Base-by-base conservation (phyloP, 2,797 vertebrate species). In the Anabacerthia variegaticeps region DNA sequence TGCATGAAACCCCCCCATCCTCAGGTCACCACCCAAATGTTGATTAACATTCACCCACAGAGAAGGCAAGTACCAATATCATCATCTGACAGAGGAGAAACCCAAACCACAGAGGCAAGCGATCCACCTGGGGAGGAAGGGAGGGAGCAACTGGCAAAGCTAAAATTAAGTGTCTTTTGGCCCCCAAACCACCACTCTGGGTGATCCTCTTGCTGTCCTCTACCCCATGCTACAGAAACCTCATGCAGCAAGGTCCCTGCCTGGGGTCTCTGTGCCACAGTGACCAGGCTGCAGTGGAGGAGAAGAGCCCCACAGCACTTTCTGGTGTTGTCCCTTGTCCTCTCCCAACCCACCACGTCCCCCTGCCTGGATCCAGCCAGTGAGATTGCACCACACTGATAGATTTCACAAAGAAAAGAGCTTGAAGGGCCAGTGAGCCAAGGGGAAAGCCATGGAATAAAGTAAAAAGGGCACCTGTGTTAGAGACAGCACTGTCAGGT, bases 341-440 rank as follows among this genome's bases (percentile, higher is more conserved):
- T 68, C 22, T 54, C 55, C 46, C 55, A 59, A 78, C 8, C 30
- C 71, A 67, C 12, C 34, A 34, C 12, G 3, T 37, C 32, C 30
- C 26, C 36, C 85, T 59, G 69, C 32, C 44, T 46, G 39, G 39
- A 48, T 17, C 56, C 85, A 73, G 58, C 67, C 75, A 39, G 55
- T 1, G 1, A 27, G 28, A 63, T 62, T 2, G 0, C 61, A 22
- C 23, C 2, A 2, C 6, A 3, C n/a, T 13, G 36, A 10, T 54
- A 67, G 58, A 48, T 79, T 89, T 59, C 71, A 32, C 37, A 9
- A 44, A 63, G 34, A 44, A 66, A 66, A 58, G 58, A 63, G 32
- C 23, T 13, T 32, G 9, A 65, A 46, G 52, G 63, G 32, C 28
- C 19, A n/a, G n/a, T 1, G 22, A 89, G 63, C 22, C 36, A 62